Percentiles rank a stretch among this genome's conserved stretches.
These are phyloP conservation scores for Semotilus atromaculatus DNA, from an alignment of 2,797 vertebrate genomes.

Conservation along the genomic window DNA sequence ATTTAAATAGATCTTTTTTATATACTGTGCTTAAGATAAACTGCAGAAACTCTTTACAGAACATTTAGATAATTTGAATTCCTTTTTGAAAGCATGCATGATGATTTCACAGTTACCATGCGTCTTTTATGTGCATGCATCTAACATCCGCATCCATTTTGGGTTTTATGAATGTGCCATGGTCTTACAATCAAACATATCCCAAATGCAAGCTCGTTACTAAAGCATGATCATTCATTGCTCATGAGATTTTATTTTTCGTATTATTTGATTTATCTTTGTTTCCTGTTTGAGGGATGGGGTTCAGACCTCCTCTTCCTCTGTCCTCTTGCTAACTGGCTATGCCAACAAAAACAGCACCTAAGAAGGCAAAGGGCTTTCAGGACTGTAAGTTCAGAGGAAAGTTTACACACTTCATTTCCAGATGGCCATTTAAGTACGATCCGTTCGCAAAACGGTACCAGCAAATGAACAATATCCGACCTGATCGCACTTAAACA, in stretches of 20 bases:
- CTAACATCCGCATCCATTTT: constrained; percentile 65
- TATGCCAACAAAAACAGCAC: constrained; percentile 85
- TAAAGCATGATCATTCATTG: background rate
- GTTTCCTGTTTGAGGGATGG: constrained; percentile 81
- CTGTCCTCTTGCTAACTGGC: constrained; percentile 70
- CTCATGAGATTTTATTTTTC: constrained; percentile 21
- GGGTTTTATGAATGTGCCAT: constrained; percentile 50
- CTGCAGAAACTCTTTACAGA: background rate
- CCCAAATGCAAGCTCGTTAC: background rate
- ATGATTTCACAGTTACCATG: constrained; percentile 42
- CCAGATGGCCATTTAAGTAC: constrained; percentile 16
- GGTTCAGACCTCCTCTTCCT: constrained; percentile 86
- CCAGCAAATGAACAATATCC: background rate
- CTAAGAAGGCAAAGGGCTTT: constrained; percentile 70
- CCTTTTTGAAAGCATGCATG: background rate
- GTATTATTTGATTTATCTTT: constrained; percentile 63
- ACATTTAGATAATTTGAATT: background rate
- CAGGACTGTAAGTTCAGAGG: constrained; percentile 73
- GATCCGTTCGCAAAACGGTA: constrained; percentile 7
- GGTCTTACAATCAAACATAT: constrained; percentile 1
- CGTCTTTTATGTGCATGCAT: constrained; percentile 32
- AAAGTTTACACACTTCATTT: constrained; percentile 60
- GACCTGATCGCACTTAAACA: constrained; percentile 1
- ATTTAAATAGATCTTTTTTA: background rate
- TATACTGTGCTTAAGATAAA: background rate